Conservation (phyloP, 2,113 vertebrate genomes). For the Oreochromis spilurus region DNA sequence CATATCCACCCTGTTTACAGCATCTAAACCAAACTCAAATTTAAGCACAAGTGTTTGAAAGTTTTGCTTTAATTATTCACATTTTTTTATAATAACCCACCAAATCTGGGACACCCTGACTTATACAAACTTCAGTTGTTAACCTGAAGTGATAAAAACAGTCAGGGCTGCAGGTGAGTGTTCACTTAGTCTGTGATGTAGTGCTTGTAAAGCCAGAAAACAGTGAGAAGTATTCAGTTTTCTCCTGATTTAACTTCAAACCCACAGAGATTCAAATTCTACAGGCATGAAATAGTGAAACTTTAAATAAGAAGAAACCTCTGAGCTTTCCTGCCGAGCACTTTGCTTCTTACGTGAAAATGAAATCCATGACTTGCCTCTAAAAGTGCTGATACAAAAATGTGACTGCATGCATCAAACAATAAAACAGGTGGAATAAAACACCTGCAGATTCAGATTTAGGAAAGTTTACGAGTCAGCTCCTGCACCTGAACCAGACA, state of each 20-base stretch:
- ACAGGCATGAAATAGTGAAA: fast-evolving
- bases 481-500: not conserved
- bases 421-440: not conserved
- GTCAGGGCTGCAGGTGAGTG: not conserved
- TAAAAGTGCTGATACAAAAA: not conserved
- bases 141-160: not conserved
- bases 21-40: not conserved
- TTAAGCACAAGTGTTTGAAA: not conserved
- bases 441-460: not conserved
- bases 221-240: not conserved
- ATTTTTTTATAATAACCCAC: not conserved
- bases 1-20: not conserved
- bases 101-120: not conserved
- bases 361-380: not conserved
- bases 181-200: not conserved
- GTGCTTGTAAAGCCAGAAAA: not conserved
- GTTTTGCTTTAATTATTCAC: not conserved
- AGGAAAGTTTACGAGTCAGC: not conserved
- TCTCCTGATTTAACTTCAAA: not conserved
- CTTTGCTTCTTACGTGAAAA: not conserved
- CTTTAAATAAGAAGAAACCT: not conserved
- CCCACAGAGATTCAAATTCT: not conserved
- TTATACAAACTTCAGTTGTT: fast-evolving
- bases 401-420: not conserved
- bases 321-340: not conserved